phyloP scores from a whole-genome alignment of 2,888 invertebrate species.

The Anodontia alba region DNA sequence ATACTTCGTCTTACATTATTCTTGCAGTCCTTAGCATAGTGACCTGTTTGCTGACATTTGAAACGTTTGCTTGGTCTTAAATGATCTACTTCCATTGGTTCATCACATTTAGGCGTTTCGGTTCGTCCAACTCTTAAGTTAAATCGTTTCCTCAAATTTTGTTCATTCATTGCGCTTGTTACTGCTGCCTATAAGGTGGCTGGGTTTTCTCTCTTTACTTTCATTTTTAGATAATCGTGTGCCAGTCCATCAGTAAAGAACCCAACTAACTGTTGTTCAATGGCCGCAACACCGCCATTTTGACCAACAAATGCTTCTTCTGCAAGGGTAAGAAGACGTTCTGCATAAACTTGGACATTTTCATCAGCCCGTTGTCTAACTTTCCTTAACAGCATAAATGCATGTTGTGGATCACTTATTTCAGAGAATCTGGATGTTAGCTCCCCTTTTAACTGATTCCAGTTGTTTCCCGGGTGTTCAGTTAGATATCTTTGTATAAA shows the following conservation, averaged over 20 bases:
- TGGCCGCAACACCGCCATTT: neutral
- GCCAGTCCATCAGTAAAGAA: conserved; percentile 19
- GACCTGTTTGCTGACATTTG: neutral
- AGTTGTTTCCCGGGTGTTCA: neutral
- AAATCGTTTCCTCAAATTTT: conserved; percentile 20
- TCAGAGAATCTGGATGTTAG: neutral
- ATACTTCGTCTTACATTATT: too few species aligned
- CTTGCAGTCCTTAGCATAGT: conserved; percentile 6
- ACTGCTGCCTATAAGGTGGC: conserved; percentile 17
- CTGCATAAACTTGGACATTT: neutral
- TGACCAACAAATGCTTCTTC: neutral
- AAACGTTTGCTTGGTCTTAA: neutral
- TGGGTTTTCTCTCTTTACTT: conserved; percentile 12
- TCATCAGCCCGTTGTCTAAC: conserved; percentile 9
- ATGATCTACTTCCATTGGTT: neutral
- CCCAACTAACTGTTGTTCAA: conserved; percentile 8
- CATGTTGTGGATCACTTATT: conserved; percentile 16
- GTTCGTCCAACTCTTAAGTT: neutral
- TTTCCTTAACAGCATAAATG: conserved; percentile 1
- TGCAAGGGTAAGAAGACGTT: neutral
- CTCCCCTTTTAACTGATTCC: neutral
- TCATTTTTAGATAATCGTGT: conserved; percentile 6
- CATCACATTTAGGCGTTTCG: neutral
- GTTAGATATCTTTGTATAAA: conserved; percentile 6
- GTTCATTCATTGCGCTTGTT: conserved; percentile 4